A percentile compares a stretch with the other conserved stretches of the same genome.
Evolutionary conservation across 1,140 invertebrate species (phyloP).

Genomic region (Trichonephila clavata): DNA sequence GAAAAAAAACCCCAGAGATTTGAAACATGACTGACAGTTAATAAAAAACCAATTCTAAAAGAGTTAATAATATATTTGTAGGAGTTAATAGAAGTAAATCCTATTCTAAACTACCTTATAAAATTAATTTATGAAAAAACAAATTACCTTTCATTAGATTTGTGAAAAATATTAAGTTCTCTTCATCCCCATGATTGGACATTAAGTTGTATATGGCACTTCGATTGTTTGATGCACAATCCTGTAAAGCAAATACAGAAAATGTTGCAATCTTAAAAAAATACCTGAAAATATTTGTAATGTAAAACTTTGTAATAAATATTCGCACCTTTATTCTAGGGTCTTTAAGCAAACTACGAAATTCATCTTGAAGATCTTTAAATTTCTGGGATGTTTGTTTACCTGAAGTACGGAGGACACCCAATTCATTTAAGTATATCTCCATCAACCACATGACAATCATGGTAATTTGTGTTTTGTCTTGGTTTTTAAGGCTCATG

Average conservation of each 20-base stretch:
- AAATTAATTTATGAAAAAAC: too few species aligned
- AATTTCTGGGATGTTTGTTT: conserved; percentile 84
- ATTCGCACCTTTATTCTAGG: conserved; percentile 78
- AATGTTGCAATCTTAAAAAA: background rate
- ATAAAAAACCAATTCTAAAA: too few species aligned
- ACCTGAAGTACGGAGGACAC: conserved; percentile 84
- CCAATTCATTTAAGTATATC: conserved; percentile 93
- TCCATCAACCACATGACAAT: conserved; percentile 96
- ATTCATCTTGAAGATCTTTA: conserved; percentile 88
- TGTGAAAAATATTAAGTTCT: conserved; percentile 92
- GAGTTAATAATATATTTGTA: too few species aligned
- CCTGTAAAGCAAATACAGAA: conserved; percentile 77
- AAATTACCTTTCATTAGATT: conserved; percentile 87
- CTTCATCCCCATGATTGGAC: conserved; percentile 94
- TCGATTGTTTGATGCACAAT: conserved; percentile 87
- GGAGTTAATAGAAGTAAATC: too few species aligned
- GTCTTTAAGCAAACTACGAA: conserved; percentile 82
- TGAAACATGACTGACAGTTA: too few species aligned
- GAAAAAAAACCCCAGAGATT: too few species aligned
- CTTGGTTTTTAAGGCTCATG: conserved; percentile 79
- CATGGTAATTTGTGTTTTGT: conserved; percentile 91
- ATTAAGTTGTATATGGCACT: conserved; percentile 93
- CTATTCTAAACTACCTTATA: too few species aligned
- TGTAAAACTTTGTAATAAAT: background rate
- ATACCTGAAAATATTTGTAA: background rate